These are phyloP conservation scores for Alethe castanea DNA, from an alignment of 2,113 vertebrate genomes.

Conservation along the genomic window DNA sequence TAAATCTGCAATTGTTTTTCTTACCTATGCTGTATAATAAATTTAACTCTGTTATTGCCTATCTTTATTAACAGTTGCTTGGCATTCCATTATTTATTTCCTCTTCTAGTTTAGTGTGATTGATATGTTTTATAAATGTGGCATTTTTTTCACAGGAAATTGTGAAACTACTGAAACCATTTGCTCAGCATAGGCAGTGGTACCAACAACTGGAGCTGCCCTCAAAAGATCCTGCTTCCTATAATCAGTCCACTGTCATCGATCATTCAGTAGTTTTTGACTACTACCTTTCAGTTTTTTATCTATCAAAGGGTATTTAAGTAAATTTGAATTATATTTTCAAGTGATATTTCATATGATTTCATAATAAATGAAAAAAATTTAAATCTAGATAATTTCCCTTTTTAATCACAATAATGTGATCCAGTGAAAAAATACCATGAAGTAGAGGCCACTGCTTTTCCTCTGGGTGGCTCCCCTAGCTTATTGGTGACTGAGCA, in stretches of 20 bases:
- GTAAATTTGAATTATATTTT: background rate
- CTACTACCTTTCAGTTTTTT: background rate
- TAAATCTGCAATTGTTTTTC: background rate
- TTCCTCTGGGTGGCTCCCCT: background rate
- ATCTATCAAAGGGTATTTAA: background rate
- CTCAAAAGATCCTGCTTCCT: background rate
- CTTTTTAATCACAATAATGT: background rate
- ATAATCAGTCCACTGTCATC: background rate
- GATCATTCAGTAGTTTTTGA: background rate
- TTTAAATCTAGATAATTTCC: background rate
- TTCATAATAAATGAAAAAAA: background rate
- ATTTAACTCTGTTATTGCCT: background rate
- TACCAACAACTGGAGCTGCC: background rate
- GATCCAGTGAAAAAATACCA: background rate
- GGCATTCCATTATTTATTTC: background rate
- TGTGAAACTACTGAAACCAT: background rate
- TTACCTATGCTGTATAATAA: background rate
- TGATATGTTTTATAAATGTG: fast-evolving
- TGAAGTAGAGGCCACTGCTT: background rate
- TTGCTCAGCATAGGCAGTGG: background rate
- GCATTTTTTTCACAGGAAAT: background rate
- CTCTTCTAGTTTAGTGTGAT: background rate
- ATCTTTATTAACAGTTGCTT: background rate
- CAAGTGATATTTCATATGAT: background rate
- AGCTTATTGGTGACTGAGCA: background rate